These are phyloP conservation scores for Enteromius anoplus DNA, from an alignment of 2,797 vertebrate species.

Conservation along the genomic window DNA sequence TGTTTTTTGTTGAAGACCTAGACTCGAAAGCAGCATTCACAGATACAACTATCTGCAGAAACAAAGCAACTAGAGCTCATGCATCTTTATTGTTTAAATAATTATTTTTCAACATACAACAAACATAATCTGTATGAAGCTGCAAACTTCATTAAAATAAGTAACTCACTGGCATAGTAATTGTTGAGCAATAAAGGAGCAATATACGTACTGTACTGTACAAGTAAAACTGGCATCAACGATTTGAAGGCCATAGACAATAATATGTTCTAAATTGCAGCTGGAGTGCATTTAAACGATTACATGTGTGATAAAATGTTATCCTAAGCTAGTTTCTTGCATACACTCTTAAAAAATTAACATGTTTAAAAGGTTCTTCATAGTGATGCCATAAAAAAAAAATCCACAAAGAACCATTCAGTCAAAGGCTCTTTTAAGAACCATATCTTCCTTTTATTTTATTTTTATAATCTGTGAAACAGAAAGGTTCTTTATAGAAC, in stretches of 20 bases:
- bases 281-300: not conserved
- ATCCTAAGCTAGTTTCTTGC: not conserved
- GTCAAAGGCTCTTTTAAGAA: too few relatives aligned
- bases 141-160: not conserved
- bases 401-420: too few relatives aligned
- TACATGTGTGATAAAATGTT: not conserved
- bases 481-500: too few relatives aligned
- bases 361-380: too few relatives aligned
- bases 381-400: too few relatives aligned
- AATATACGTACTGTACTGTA: not conserved
- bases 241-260: too few relatives aligned
- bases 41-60: not conserved
- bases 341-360: too few relatives aligned
- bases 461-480: too few relatives aligned
- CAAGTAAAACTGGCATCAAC: not conserved
- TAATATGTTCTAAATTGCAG: not conserved
- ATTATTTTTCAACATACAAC: not conserved
- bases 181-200: not conserved
- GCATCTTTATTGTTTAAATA: not conserved
- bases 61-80: not conserved
- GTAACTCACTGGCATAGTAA: too few relatives aligned
- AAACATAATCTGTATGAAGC: not conserved
- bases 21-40: not conserved
- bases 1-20: not conserved
- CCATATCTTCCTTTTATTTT: too few relatives aligned